Base-by-base conservation (phyloP, 2,888 invertebrate genomes). In the Lepidocyrtinus sp. region DNA sequence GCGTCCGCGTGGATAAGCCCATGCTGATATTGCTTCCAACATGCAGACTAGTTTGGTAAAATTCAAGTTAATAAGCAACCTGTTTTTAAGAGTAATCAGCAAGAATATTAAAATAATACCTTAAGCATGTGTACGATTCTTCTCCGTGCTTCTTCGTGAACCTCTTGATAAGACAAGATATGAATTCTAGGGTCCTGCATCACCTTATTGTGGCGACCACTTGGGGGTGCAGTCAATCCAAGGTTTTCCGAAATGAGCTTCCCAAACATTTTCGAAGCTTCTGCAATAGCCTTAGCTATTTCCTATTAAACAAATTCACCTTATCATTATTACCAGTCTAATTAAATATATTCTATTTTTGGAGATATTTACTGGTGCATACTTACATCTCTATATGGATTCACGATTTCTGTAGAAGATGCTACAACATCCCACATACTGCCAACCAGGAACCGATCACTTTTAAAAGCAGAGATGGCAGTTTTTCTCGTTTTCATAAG, bases 361-460 rank as follows among this genome's bases (percentile, higher is more conserved):
- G n/a, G n/a, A n/a, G n/a, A n/a, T n/a, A n/a, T n/a, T n/a, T n/a
- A n/a, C n/a, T n/a, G n/a, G n/a, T n/a, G n/a, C n/a, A 7, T 5
- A 46, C 73, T 87, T 76, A 85, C 85, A 72, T 85, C 89, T 85
- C 90, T 90, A 87, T 92, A 92, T 0, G 92, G 92, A 85, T 92
- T 91, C 74, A 89, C 90, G 79, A 93, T 90, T 0, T 89, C 89
- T 0, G 92, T 92, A 88, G 90, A 90, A 84, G 88, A 89, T 36
- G 90, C 89, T 0, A 92, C 92, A 24, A 91, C 87, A 62, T 90
- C 68, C 92, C 92, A 92, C 84, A 92, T 91, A 61, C 92, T 91
- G 88, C 92, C 92, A 69, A 91, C 91, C 2, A 92, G 88, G 87
- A 92, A 92, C 88, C 92, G 91, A 85, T 92, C 92, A 89, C 91